A percentile compares a stretch with the other conserved stretches of the same genome.
Conservation (phyloP, 2,888 invertebrate genomes). For the Augochlorella aurata region DNA sequence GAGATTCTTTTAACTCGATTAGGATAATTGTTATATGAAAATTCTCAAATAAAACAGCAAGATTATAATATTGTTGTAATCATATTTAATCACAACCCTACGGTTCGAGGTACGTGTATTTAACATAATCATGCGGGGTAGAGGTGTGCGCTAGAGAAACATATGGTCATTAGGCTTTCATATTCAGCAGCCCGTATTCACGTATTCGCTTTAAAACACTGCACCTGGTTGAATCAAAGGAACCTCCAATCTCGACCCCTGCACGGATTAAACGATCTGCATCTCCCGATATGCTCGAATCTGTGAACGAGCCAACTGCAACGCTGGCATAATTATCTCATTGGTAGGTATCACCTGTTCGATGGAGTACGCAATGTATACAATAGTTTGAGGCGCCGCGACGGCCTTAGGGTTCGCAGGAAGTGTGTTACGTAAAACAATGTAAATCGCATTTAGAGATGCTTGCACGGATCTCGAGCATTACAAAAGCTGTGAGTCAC, state of each 20-base stretch:
- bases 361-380: neutral
- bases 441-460: slow-evolving; percentile 10
- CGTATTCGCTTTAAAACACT: neutral
- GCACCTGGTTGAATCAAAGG: neutral
- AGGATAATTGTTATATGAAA: neutral
- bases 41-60: neutral
- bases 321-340: neutral
- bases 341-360: neutral
- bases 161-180: neutral
- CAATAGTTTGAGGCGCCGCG: neutral
- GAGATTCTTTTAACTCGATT: neutral
- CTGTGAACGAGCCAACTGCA: neutral
- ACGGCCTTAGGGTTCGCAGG: neutral
- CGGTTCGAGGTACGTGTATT: no score
- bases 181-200: neutral
- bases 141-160: neutral
- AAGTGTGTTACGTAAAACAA: neutral
- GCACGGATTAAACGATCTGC: neutral
- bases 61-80: no score
- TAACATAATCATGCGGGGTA: neutral
- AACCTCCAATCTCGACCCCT: neutral
- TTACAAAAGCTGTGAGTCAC: slow-evolving; percentile 4
- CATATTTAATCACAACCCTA: no score
- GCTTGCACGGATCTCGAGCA: neutral
- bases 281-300: neutral